These are phyloP conservation scores for Heliconius erato DNA, from an alignment of 2,888 invertebrate genomes.

Conservation along the genomic window DNA sequence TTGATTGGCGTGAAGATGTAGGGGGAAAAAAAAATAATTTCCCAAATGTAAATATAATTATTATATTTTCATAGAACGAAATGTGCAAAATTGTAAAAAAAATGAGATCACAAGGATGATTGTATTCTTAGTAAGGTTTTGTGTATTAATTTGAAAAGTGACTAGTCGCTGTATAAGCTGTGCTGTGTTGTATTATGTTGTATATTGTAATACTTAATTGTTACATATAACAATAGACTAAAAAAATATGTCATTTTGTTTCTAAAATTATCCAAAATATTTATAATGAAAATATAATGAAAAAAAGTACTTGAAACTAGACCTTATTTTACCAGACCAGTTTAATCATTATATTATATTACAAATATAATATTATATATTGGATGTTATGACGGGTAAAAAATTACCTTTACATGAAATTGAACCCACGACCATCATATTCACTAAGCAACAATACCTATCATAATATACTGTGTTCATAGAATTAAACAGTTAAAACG, in stretches of 20 bases:
- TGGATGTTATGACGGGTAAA: not conserved
- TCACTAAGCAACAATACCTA: not conserved
- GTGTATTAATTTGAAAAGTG: no score
- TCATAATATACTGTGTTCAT: slow-evolving; percentile 58
- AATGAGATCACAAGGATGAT: no score
- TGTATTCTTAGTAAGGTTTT: no score
- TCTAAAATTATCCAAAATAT: no score
- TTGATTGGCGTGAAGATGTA: slow-evolving; percentile 8
- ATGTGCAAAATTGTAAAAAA: slow-evolving; percentile 22
- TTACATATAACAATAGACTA: not conserved
- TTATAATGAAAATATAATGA: no score
- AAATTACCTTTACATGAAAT: not conserved
- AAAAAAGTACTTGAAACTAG: no score
- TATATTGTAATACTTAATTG: slow-evolving; percentile 30
- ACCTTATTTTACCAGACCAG: no score
- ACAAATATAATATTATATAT: no score
- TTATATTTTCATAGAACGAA: slow-evolving; percentile 3
- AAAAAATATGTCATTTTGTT: not conserved
- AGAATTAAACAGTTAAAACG: slow-evolving; percentile 83
- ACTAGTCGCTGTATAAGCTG: no score
- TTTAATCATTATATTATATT: no score
- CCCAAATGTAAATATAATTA: no score
- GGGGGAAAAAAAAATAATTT: not conserved
- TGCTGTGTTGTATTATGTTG: no score
- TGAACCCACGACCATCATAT: not conserved